These are phyloP conservation scores for Cheilosia impressa DNA, from an alignment of 2,888 invertebrate genomes.

Conservation along the genomic window DNA sequence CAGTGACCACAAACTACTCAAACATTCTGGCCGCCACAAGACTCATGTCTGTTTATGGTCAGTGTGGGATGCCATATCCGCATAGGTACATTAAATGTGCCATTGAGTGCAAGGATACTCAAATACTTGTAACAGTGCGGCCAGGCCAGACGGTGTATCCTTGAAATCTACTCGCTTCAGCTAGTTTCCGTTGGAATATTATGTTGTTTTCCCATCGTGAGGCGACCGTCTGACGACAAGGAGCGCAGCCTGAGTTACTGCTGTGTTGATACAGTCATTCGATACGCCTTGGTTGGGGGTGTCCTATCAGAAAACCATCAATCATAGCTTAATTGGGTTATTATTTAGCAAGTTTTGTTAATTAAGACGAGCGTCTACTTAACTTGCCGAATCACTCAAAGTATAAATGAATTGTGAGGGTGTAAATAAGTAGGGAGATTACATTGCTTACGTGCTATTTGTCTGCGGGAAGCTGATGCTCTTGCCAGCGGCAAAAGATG, in stretches of 20 bases:
- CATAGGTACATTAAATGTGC: conserved; percentile 37
- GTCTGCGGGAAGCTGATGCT: neutral
- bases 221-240: neutral
- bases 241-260: neutral
- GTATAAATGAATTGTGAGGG: conserved; percentile 51
- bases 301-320: conserved; percentile 50
- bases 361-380: conserved; percentile 56
- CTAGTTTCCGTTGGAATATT: conserved; percentile 63
- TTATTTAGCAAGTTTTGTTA: conserved; percentile 58
- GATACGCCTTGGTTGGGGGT: conserved; percentile 20
- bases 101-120: neutral
- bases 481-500: neutral
- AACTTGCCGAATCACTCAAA: conserved; percentile 52
- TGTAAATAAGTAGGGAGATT: conserved; percentile 45
- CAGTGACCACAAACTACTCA: conserved; percentile 68
- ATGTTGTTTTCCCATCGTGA: conserved; percentile 54
- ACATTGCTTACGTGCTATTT: conserved; percentile 23
- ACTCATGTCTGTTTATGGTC: conserved; percentile 66
- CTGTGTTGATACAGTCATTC: conserved; percentile 28
- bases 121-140: neutral
- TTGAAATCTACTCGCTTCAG: conserved; percentile 60
- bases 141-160: conserved; percentile 31
- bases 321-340: conserved; percentile 59
- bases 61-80: conserved; percentile 66
- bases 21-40: conserved; percentile 64